Percentiles rank a stretch among this genome's conserved stretches.
These are phyloP conservation scores for Amazona vittata DNA, from an alignment of 2,113 vertebrate species.

Conservation along the genomic window DNA sequence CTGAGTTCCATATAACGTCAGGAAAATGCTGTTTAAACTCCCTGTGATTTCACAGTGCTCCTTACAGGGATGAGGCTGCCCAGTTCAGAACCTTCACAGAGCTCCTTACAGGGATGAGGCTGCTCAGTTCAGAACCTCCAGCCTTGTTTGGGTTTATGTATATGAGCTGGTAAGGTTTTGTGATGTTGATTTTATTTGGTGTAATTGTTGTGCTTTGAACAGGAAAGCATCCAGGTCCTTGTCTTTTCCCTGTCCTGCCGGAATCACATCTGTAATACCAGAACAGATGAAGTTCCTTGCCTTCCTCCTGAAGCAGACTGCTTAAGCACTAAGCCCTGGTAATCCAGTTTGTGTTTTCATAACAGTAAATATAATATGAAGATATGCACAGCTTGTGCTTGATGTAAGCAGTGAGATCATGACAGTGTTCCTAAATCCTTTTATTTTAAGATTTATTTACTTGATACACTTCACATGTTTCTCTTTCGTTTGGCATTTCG, in stretches of 20 bases:
- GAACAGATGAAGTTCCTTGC: not conserved
- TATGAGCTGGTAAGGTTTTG: not conserved
- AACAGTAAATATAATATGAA: not conserved
- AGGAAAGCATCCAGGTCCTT: not conserved
- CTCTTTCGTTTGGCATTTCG: not conserved
- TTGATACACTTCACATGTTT: not conserved
- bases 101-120: not conserved
- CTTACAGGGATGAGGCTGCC: not conserved
- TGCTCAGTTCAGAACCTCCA: not conserved
- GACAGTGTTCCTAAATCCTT: constrained; percentile 16
- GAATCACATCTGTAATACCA: not conserved
- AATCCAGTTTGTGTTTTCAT: constrained; percentile 54
- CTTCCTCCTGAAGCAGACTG: constrained; percentile 1
- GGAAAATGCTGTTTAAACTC: not conserved
- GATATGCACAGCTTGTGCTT: constrained; percentile 45
- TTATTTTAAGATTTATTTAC: constrained; percentile 30
- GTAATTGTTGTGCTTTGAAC: not conserved
- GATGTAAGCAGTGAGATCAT: constrained; percentile 51
- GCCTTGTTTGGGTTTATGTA: not conserved
- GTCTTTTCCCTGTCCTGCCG: not conserved
- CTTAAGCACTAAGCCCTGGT: constrained; percentile 32
- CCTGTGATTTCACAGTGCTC: not conserved
- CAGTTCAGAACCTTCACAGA: not conserved
- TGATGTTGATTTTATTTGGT: not conserved
- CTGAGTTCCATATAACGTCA: not conserved